phyloP scores from a whole-genome alignment of 2,888 invertebrate genomes.

The Horisme vitalbata region DNA sequence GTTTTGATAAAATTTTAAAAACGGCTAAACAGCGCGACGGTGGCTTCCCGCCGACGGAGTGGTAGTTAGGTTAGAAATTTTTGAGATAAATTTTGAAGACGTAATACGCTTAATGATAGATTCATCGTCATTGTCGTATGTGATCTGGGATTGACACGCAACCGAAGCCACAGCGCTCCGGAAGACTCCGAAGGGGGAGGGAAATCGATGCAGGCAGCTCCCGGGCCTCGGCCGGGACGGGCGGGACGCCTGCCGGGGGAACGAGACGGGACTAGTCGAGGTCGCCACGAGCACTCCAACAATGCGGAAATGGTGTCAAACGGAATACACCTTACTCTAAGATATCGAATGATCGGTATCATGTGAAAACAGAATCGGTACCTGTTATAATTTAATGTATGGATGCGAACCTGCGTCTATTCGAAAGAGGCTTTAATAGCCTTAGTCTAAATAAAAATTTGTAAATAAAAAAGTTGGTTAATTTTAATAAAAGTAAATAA shows the following conservation, averaged over 20 bases:
- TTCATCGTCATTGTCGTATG: constrained; percentile 46
- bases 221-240: constrained; percentile 35
- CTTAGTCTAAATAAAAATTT: constrained; percentile 81
- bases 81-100: constrained; percentile 46
- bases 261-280: constrained; percentile 33
- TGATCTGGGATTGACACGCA: constrained; percentile 44
- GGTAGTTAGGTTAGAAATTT: constrained; percentile 60
- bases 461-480: constrained; percentile 75
- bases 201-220: constrained; percentile 64
- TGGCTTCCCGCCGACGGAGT: constrained; percentile 42
- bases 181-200: constrained; percentile 48
- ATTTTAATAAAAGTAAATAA: constrained; percentile 52
- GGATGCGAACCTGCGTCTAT: constrained; percentile 81
- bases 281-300: constrained; percentile 38
- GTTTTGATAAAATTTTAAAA: constrained; percentile 83
- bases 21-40: constrained; percentile 44
- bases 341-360: constrained; percentile 69
- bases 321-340: constrained; percentile 53
- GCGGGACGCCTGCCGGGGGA: constrained; percentile 32
- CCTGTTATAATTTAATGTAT: constrained; percentile 79
- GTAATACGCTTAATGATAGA: constrained; percentile 49
- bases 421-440: constrained; percentile 81
- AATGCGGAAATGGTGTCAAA: constrained; percentile 75
- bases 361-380: constrained; percentile 55
- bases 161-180: constrained; percentile 35